Percentiles rank a stretch among this genome's conserved stretches.
phyloP scores from a whole-genome alignment of 2,797 vertebrate species.

The Gambusia yucatana region DNA sequence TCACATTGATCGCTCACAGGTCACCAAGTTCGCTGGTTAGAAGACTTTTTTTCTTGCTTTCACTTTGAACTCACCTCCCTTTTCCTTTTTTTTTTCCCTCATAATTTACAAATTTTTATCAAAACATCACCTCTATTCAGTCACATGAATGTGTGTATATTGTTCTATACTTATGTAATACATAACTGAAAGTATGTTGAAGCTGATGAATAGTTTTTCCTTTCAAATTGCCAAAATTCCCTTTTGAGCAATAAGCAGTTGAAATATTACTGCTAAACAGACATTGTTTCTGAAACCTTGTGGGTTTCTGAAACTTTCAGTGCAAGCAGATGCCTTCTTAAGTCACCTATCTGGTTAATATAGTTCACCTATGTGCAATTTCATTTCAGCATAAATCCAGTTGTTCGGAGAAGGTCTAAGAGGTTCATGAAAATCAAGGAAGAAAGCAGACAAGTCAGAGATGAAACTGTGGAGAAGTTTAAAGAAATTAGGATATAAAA shows the following conservation, averaged over 20 bases:
- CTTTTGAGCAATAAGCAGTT: not conserved
- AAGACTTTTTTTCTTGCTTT: constrained; percentile 63
- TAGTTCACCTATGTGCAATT: not conserved
- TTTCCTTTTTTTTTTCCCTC: constrained; percentile 16
- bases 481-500: not conserved
- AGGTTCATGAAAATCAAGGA: not conserved
- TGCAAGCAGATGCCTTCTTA: not conserved
- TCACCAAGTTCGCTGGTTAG: constrained; percentile 70
- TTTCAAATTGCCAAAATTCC: constrained; percentile 15
- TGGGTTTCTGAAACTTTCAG: not conserved
- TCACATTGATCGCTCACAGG: constrained; percentile 71
- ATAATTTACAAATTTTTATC: constrained; percentile 45
- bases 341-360: not conserved
- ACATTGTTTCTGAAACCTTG: not conserved
- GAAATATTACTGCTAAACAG: not conserved
- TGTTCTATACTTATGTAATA: not conserved
- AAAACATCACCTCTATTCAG: constrained; percentile 25
- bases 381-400: not conserved
- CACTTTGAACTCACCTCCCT: constrained; percentile 62
- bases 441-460: not conserved
- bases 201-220: not conserved
- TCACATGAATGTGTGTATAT: constrained; percentile 7
- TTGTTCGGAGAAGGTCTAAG: not conserved
- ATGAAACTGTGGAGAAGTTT: not conserved
- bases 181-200: not conserved